These are phyloP conservation scores for Endotricha flammealis DNA, from an alignment of 2,888 invertebrate genomes.

Conservation along the genomic window DNA sequence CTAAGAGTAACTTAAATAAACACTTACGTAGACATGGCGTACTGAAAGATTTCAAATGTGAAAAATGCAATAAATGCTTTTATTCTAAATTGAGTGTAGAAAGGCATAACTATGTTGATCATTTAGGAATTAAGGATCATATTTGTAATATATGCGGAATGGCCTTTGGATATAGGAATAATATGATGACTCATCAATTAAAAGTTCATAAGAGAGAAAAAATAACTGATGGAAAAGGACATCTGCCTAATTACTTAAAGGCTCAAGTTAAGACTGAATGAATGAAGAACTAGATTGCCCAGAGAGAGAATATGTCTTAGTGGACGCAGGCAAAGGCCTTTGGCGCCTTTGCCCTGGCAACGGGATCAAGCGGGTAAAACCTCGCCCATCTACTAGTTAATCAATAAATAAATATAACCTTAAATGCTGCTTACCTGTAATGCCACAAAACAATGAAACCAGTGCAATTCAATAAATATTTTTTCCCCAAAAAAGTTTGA, in stretches of 20 bases:
- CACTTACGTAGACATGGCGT: conserved; percentile 28
- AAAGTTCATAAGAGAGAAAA: conserved; percentile 34
- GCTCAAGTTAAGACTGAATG: conserved; percentile 17
- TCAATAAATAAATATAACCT: too few species aligned
- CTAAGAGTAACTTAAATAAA: conserved; percentile 39
- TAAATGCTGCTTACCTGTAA: too few species aligned
- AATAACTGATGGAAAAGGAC: conserved; percentile 15
- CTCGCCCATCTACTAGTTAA: too few species aligned
- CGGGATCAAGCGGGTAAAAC: not conserved
- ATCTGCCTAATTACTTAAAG: conserved; percentile 29
- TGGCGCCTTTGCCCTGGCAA: too few species aligned
- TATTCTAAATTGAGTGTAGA: conserved; percentile 24
- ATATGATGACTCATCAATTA: conserved; percentile 32
- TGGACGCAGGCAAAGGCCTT: too few species aligned
- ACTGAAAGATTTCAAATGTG: conserved; percentile 22
- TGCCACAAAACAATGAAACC: too few species aligned
- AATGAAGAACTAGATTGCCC: too few species aligned
- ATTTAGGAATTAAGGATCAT: conserved; percentile 27
- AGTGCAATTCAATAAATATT: too few species aligned
- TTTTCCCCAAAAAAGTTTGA: too few species aligned
- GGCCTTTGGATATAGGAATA: conserved; percentile 31
- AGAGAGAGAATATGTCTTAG: too few species aligned
- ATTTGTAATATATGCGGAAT: conserved; percentile 37
- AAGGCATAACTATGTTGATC: conserved; percentile 26
- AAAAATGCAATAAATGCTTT: conserved; percentile 26